These are phyloP conservation scores for Elymnias hypermnestra DNA, from an alignment of 1,140 invertebrate genomes.

Conservation along the genomic window DNA sequence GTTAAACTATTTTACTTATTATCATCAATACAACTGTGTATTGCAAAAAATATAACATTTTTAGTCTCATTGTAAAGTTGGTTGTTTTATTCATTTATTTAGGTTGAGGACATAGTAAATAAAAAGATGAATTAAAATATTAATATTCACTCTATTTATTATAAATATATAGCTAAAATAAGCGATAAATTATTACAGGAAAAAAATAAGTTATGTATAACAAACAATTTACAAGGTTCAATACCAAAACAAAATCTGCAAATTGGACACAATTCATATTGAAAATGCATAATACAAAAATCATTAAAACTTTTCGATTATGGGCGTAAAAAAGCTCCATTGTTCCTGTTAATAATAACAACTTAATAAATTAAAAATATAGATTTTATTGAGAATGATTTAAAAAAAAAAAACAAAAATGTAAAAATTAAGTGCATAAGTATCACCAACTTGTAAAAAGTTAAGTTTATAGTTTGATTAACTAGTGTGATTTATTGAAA, in stretches of 20 bases:
- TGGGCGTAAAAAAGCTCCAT: no score
- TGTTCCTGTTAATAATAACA: no score
- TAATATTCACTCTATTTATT: constrained; percentile 61
- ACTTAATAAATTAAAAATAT: constrained; percentile 5
- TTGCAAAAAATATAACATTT: no score
- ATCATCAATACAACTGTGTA: no score
- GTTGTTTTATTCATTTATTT: not conserved
- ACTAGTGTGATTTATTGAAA: constrained; percentile 30
- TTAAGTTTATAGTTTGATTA: constrained; percentile 13
- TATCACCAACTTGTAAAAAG: constrained; percentile 17
- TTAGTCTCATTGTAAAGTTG: not conserved
- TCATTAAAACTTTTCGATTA: not conserved
- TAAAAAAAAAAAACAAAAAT: constrained; percentile 3
- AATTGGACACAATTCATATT: constrained; percentile 6
- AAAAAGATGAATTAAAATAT: constrained; percentile 28
- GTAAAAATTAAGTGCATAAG: constrained; percentile 16
- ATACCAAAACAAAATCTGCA: constrained; percentile 18
- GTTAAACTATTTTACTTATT: no score
- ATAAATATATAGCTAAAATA: constrained; percentile 51
- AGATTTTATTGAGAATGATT: not conserved
- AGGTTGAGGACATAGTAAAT: not conserved
- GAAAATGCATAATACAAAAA: not conserved
- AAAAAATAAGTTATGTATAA: constrained; percentile 45
- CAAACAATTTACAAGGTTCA: constrained; percentile 43
- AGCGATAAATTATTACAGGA: constrained; percentile 59